Evolutionary conservation across 2,113 vertebrate species (phyloP), one percentile per base, ranked within the genome.

Genomic region (Canis aureus): DNA sequence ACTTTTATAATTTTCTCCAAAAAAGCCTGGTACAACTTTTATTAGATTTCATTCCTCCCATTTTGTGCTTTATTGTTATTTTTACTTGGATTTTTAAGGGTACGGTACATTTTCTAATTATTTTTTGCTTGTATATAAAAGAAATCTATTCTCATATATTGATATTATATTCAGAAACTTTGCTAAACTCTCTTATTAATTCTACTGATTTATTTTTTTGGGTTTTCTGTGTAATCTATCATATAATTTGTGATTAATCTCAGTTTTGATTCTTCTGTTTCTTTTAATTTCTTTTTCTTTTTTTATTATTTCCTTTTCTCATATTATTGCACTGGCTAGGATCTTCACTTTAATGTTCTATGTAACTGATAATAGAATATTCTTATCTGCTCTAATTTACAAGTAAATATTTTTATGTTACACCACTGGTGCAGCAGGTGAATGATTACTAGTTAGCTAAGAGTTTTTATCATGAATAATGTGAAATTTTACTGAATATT

Each of bases 341-440:
- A 89, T 12, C 53, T 66, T 49, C 11, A 69, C 51, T 55, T 79
- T 62, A 35, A 51, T 93, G 43, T 71, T 86, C 79, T 67, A 32
- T 93, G n/a, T 80, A 94, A 82, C 32, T 59, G 38, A 57, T 35
- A 94, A 59, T 71, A 85, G 71, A 66, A 4, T 74, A 83, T 94
- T 94, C 19, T 89, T 95, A 59, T 91, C 51, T 95, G 53, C 11
- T 88, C 15, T 92, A 60, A 76, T 79, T 97, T 95, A 59, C 86
- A 85, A 81, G 80, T 51, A 23, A 90, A 60, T 94, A n/a, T 74
- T 94, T 87, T 91, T 85, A 69, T 84, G 35, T 82, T 78, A 91
- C 22, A 49, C 25, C n/a, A 91, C 27, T 15, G 17, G 73, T 79
- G 82, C 76, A 79, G 27, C 20, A 87, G 29, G 20, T 32, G 29